Conservation (phyloP, 2,113 vertebrate species). For the Phylloscopus trochiloides region DNA sequence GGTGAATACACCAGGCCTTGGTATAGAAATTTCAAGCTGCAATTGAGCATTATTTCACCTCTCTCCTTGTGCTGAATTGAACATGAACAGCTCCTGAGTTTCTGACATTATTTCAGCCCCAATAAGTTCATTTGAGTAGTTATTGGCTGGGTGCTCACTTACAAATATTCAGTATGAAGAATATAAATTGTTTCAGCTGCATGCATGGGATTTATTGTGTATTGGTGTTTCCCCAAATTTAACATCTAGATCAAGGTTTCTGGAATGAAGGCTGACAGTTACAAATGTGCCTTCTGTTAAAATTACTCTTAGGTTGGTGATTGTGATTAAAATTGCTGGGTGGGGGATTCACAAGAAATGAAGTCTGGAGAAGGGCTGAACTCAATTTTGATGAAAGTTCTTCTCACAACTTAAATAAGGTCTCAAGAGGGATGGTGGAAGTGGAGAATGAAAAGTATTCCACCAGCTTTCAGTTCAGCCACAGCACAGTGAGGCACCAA, state of each 20-base stretch:
- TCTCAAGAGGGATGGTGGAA: not conserved
- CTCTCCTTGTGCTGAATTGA: not conserved
- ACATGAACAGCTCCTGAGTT: not conserved
- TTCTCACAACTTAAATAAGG: not conserved
- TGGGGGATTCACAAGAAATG: constrained; percentile 10
- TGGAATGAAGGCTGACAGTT: constrained; percentile 11
- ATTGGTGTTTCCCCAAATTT: not conserved
- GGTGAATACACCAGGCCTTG: not conserved
- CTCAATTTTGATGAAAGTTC: not conserved
- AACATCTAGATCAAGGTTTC: not conserved
- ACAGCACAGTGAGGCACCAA: not conserved
- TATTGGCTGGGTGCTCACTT: not conserved
- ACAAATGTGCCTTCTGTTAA: constrained; percentile 20
- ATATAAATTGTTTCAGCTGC: constrained; percentile 4
- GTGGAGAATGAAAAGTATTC: not conserved
- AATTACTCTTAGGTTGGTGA: not conserved
- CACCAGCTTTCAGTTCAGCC: not conserved
- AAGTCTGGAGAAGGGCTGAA: constrained; percentile 25
- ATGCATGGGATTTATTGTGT: not conserved
- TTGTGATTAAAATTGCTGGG: constrained; percentile 18
- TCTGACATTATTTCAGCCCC: not conserved
- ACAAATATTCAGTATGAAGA: not conserved
- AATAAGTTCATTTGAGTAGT: not conserved
- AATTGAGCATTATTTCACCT: not conserved
- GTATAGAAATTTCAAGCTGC: not conserved